A percentile compares a stretch with the other conserved stretches of the same genome.
These are phyloP conservation scores for Polypterus bichir DNA, from an alignment of 2,113 vertebrate species.

Conservation along the genomic window DNA sequence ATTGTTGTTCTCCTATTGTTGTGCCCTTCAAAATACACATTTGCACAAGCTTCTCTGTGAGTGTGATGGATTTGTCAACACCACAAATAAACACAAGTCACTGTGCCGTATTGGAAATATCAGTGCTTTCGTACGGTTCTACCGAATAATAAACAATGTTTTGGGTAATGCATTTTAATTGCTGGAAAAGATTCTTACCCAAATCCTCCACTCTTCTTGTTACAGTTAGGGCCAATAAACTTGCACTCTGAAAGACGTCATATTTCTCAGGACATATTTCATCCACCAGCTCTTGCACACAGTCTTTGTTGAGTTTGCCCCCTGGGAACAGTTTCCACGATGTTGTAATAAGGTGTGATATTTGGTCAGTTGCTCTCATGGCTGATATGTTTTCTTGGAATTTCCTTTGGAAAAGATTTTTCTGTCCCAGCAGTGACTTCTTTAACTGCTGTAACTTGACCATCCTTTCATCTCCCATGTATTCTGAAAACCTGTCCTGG, in stretches of 20 bases:
- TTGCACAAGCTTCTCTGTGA: slow-evolving; percentile 11
- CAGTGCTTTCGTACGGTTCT: slow-evolving; percentile 21
- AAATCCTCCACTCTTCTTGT: background rate
- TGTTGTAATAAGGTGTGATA: slow-evolving; percentile 21
- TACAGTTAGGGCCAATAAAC: slow-evolving; percentile 21
- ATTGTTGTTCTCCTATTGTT: slow-evolving; percentile 7
- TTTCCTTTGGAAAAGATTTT: slow-evolving; percentile 14
- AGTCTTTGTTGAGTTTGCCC: slow-evolving; percentile 19
- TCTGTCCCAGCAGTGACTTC: too few species aligned
- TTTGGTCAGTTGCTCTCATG: slow-evolving; percentile 21
- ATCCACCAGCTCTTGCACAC: background rate
- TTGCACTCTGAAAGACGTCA: slow-evolving; percentile 21
- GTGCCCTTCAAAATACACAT: slow-evolving; percentile 1
- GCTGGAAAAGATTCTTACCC: too few species aligned
- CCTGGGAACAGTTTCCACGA: slow-evolving; percentile 26
- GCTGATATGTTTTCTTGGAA: slow-evolving; percentile 18
- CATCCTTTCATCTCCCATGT: slow-evolving; percentile 15
- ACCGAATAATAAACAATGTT: slow-evolving; percentile 28
- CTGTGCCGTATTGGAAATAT: slow-evolving; percentile 25
- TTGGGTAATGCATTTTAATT: slow-evolving; percentile 14
- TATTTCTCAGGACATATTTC: slow-evolving; percentile 19
- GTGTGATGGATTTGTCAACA: slow-evolving; percentile 18
- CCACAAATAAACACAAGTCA: slow-evolving; percentile 23
- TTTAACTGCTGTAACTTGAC: too few species aligned
- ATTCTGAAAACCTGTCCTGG: slow-evolving; percentile 7